Percentiles rank a stretch among this genome's conserved stretches.
These are phyloP conservation scores for Chironomus tentans DNA, from an alignment of 2,888 invertebrate genomes.

Conservation along the genomic window DNA sequence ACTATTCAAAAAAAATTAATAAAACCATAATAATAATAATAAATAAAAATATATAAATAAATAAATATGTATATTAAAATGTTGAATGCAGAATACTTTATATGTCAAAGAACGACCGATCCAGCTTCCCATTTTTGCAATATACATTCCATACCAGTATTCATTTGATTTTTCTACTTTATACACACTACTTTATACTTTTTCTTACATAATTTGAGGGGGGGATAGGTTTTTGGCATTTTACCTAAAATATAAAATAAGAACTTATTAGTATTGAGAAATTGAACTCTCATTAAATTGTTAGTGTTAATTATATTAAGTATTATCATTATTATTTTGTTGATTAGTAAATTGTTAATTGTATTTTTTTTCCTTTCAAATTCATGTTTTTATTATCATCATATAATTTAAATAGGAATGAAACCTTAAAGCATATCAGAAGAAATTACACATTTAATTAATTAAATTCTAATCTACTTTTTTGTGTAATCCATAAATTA, in stretches of 20 bases:
- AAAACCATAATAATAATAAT: background rate
- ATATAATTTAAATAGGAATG: background rate
- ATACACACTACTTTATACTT: conserved; percentile 12
- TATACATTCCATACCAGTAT: conserved; percentile 12
- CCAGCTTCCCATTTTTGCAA: background rate
- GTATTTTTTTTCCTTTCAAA: background rate
- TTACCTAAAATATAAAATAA: conserved; percentile 26
- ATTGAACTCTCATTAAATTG: background rate
- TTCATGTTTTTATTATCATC: background rate
- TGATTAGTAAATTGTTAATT: background rate
- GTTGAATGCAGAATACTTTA: conserved; percentile 2
- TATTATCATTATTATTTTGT: background rate
- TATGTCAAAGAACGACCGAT: background rate
- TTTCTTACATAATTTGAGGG: background rate
- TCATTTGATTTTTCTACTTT: conserved; percentile 18
- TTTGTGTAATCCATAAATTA: background rate
- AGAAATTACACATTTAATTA: background rate
- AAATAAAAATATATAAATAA: background rate
- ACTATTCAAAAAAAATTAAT: background rate
- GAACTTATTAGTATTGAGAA: conserved; percentile 24
- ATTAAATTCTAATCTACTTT: background rate
- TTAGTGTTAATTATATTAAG: background rate
- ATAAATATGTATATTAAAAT: background rate
- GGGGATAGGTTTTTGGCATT: conserved; percentile 1
- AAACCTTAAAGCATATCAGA: background rate